Base-by-base conservation (phyloP, 2,113 vertebrate species). In the Paralichthys olivaceus region DNA sequence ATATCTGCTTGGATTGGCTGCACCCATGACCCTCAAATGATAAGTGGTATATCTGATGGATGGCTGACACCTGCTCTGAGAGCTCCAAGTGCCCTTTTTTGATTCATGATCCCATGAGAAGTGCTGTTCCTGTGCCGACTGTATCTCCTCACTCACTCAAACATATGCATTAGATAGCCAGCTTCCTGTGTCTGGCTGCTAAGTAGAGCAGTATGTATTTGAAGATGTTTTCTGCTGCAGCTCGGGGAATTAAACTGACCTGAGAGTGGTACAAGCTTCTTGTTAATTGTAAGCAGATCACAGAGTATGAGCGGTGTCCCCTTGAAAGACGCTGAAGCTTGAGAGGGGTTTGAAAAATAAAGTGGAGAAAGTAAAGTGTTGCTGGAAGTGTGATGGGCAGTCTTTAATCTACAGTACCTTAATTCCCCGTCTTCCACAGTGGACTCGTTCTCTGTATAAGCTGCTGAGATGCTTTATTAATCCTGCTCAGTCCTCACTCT, bases 1-100 rank as follows among this genome's bases (percentile, higher is more conserved):
- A 49, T 49, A 17, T 37, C 34, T 37, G 1, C 34, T 13, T 7
- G 47, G 47, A 20, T 20, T n/a, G 47, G 47, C 19, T 45, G 43
- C 43, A 1, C 49, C 49, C 19, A 7, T 51, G 49, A n/a, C 49
- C 53, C 22, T 25, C 53, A 25, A 25, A 55, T 20, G n/a, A 22
- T 11, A 25, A 23, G 4, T 23, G 53, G n/a, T 55, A 9, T n/a
- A 19, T 19, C 49, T 54, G 55, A 57, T 28, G 25, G 55, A 57
- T 20, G 64, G 40, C 62, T 85, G 71, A 85, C 78, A 81, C 75
- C 75, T 84, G 59, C 51, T 81, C 64, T 80, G 72, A 80, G 69
- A 81, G 72, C 79, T 79, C 62, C 62, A 80, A 34, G n/a, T 80
- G 28, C 87, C 83, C 83, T 69, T 86, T 79, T 86, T 79, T 76